Evolutionary conservation across 2,797 vertebrate species (phyloP), one percentile per base, ranked within the genome.

Genomic region (Arrhamphus sclerolepis): DNA sequence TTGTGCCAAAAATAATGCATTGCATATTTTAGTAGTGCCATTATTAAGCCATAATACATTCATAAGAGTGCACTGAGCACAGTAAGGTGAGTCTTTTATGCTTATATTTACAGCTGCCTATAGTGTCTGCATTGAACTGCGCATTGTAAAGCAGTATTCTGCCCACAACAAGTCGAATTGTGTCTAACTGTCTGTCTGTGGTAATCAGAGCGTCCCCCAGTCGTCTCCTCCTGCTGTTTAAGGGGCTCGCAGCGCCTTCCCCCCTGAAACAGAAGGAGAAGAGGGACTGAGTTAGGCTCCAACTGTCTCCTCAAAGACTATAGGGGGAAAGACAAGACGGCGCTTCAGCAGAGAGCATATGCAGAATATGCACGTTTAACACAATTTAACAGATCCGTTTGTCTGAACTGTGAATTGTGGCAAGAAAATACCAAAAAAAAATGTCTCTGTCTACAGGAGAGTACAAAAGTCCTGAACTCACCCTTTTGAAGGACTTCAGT

Each of bases 191-290:
- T 48, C 6, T 71, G 56, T 72, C 21, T 79, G 63, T 72, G 72
- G 51, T 59, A 77, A 56, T 78, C 82, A 62, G 81, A 87, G 83
- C 73, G 29, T n/a, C 82, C 75, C 89, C 84, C 87, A 88, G 80
- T 82, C 91, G 92, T 89, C 54, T 93, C 93, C 94, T 94, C 95
- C 94, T 28, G 95, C 93, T 97, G 94, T 97, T 91, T 94, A 96
- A 95, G 95, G 94, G 95, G 93, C 92, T 93, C 93, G 92, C 93
- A 94, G 89, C 92, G 82, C 88, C 93, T 92, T 93, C 92, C 93
- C 93, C 93, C 95, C 97, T 99, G 96, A 95, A 98, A 99, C 96
- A 95, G 94, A 95, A 96, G 96, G 96, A 96, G 94, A 94, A 93
- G 93, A 96, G 90, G 93, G 87, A 91, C 92, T 90, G 85, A 89